phyloP scores from a whole-genome alignment of 2,888 invertebrate genomes.

The Temnothorax ravouxi region DNA sequence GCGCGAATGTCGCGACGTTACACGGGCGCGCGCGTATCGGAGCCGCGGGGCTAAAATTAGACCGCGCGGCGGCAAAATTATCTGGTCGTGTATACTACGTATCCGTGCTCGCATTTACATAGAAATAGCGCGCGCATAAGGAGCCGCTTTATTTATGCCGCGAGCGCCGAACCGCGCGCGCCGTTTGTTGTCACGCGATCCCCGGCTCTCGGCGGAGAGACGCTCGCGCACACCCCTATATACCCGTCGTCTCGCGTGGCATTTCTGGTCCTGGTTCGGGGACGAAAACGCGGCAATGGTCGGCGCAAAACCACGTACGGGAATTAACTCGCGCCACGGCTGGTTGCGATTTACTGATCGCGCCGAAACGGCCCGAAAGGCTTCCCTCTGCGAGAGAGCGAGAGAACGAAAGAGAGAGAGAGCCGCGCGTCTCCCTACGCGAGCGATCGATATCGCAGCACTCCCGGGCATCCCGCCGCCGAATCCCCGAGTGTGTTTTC shows the following conservation, averaged over 20 bases:
- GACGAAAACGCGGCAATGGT: neutral
- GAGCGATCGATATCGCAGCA: slow-evolving; percentile 50
- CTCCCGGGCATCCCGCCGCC: slow-evolving; percentile 40
- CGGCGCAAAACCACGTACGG: neutral
- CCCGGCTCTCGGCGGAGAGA: neutral
- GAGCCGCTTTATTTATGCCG: slow-evolving; percentile 81
- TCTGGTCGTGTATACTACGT: slow-evolving; percentile 62
- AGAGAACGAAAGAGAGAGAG: neutral
- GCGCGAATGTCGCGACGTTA: slow-evolving; percentile 54
- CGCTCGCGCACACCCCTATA: slow-evolving; percentile 46
- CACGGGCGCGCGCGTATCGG: slow-evolving; percentile 45
- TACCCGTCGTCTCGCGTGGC: neutral
- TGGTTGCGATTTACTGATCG: slow-evolving; percentile 16
- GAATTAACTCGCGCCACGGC: slow-evolving; percentile 5
- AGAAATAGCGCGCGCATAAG: slow-evolving; percentile 79
- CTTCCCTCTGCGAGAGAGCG: slow-evolving; percentile 20
- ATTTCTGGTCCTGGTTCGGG: neutral
- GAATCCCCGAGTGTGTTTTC: slow-evolving; percentile 51
- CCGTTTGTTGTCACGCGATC: slow-evolving; percentile 78
- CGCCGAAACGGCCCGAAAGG: slow-evolving; percentile 21
- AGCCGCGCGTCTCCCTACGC: slow-evolving; percentile 13
- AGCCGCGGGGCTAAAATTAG: slow-evolving; percentile 73
- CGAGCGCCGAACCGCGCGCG: slow-evolving; percentile 61
- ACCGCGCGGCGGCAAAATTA: slow-evolving; percentile 65
- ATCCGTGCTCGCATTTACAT: slow-evolving; percentile 73